Conservation (phyloP, 1,140 invertebrate genomes). For the Drosophila insularis region DNA sequence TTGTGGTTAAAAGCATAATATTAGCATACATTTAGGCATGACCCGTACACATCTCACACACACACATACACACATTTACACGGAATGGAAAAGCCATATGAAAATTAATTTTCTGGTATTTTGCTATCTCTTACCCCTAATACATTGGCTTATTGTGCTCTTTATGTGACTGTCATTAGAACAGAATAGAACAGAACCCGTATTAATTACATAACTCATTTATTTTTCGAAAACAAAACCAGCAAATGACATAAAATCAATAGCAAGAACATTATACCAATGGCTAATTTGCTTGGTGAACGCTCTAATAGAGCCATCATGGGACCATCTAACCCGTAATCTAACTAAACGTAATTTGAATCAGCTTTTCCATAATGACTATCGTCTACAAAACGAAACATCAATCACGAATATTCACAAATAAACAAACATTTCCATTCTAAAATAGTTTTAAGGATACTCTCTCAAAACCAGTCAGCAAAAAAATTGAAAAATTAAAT, state of each 20-base stretch:
- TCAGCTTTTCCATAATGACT: slow-evolving; percentile 66
- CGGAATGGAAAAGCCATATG: slow-evolving; percentile 39
- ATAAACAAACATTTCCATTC: not conserved
- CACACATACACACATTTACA: not conserved
- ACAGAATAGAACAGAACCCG: slow-evolving; percentile 53
- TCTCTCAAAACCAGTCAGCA: not conserved
- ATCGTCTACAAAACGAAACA: slow-evolving; percentile 55
- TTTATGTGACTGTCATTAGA: slow-evolving; percentile 70
- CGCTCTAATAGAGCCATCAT: slow-evolving; percentile 60
- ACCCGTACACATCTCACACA: slow-evolving; percentile 14
- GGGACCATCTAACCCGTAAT: slow-evolving; percentile 47
- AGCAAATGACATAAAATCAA: slow-evolving; percentile 67
- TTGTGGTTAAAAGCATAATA: slow-evolving; percentile 79
- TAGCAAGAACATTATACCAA: slow-evolving; percentile 32
- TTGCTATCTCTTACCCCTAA: slow-evolving; percentile 30
- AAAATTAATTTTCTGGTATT: slow-evolving; percentile 76
- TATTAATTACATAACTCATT: slow-evolving; percentile 79
- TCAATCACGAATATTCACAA: slow-evolving; percentile 63
- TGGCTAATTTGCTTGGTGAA: slow-evolving; percentile 5
- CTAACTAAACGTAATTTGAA: slow-evolving; percentile 74
- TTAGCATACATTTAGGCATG: slow-evolving; percentile 63
- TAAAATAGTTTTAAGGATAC: not conserved
- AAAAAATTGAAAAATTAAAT: too few species aligned
- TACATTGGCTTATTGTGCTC: slow-evolving; percentile 69
- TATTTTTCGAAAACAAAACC: slow-evolving; percentile 44